phyloP scores from a whole-genome alignment of 2,797 vertebrate genomes.

The Tiaroga cobitis region DNA sequence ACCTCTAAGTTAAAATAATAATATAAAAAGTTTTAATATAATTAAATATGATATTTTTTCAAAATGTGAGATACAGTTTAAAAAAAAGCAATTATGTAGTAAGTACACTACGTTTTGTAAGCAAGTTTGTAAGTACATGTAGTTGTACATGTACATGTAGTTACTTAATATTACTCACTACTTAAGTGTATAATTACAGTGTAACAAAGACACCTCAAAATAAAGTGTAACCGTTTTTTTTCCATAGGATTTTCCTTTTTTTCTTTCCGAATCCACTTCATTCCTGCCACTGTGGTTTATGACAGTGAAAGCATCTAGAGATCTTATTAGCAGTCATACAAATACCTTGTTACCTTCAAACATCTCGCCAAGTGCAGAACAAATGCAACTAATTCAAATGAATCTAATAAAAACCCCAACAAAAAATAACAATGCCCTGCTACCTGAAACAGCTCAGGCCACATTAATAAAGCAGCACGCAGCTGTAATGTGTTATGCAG shows the following conservation, averaged over 20 bases:
- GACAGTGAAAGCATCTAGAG: constrained; percentile 43
- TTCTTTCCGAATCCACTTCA: not conserved
- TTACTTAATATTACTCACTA: no score
- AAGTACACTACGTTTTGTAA: no score
- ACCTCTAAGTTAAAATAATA: not conserved
- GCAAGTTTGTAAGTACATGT: no score
- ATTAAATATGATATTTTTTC: not conserved
- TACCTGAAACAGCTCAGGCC: not conserved
- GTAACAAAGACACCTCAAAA: no score
- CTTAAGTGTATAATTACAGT: no score
- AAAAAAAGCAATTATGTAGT: not conserved
- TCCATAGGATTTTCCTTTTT: not conserved
- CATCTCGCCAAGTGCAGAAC: constrained; percentile 17
- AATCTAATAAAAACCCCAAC: not conserved
- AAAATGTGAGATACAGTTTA: not conserved
- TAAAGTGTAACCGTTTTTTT: not conserved
- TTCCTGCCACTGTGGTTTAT: not conserved
- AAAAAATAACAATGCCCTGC: constrained; percentile 10
- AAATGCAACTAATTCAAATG: constrained; percentile 14
- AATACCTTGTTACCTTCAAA: constrained; percentile 29
- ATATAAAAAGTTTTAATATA: not conserved
- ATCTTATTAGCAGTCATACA: constrained; percentile 51
- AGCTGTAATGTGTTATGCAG: constrained; percentile 17
- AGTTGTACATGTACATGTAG: no score
- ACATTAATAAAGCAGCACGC: constrained; percentile 33